phyloP scores from a whole-genome alignment of 2,113 vertebrate genomes.

The Halcyon malimbica region DNA sequence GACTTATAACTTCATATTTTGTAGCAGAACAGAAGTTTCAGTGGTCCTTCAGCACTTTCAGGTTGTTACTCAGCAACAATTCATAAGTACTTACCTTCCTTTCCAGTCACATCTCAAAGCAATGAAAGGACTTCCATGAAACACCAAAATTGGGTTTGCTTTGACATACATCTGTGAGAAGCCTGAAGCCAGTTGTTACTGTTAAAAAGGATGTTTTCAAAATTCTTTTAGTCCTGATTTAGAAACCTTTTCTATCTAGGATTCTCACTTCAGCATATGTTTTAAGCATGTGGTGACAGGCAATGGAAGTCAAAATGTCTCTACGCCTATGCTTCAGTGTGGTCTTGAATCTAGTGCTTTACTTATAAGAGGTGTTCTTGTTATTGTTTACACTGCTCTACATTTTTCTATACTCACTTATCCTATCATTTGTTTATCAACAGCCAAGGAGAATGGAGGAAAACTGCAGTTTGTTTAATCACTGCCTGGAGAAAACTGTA shows the following conservation, averaged over 20 bases:
- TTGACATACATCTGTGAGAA: not conserved
- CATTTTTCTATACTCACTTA: not conserved
- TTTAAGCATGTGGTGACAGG: not conserved
- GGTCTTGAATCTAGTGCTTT: not conserved
- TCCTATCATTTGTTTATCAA: slow-evolving; percentile 15
- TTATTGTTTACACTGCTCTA: not conserved
- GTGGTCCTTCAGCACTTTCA: not conserved
- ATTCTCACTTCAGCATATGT: not conserved
- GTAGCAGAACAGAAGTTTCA: not conserved
- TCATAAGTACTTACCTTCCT: not conserved
- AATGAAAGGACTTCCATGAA: not conserved
- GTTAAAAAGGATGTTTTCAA: not conserved
- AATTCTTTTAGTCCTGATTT: not conserved
- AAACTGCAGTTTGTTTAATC: slow-evolving; percentile 35
- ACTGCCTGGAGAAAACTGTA: slow-evolving; percentile 54
- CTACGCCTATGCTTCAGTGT: not conserved
- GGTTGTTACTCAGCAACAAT: not conserved
- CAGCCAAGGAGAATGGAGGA: not conserved
- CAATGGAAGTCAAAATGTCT: not conserved
- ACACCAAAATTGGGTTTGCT: not conserved
- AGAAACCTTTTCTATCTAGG: not conserved
- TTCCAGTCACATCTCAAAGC: not conserved
- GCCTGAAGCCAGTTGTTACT: not conserved
- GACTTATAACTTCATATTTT: not conserved
- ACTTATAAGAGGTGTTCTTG: not conserved